phyloP scores from a whole-genome alignment of 1,140 invertebrate genomes.

The Drosophila dunni region DNA sequence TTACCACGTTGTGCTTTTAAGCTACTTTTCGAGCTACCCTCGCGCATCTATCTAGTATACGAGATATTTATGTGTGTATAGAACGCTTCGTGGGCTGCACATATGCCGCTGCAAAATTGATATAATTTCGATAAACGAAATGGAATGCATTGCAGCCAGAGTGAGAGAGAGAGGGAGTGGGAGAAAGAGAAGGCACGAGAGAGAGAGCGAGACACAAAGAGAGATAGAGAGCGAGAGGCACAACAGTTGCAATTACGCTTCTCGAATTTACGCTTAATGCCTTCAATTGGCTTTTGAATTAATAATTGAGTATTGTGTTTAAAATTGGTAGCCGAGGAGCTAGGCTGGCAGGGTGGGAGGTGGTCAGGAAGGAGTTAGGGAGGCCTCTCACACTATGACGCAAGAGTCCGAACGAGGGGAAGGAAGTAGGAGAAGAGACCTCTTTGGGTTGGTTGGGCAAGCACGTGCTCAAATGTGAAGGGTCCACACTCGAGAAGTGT shows the following conservation, averaged over 20 bases:
- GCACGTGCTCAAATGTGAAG: slow-evolving; percentile 53
- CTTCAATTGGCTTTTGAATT: slow-evolving; percentile 82
- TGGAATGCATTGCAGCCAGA: slow-evolving; percentile 62
- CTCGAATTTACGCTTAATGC: slow-evolving; percentile 80
- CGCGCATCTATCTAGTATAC: background rate
- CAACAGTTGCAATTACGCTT: slow-evolving; percentile 67
- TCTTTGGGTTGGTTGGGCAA: background rate
- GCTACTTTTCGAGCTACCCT: background rate
- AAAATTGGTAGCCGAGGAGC: slow-evolving; percentile 33
- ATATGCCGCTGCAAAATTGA: slow-evolving; percentile 54
- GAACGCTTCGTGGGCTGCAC: slow-evolving; percentile 10
- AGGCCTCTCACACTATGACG: slow-evolving; percentile 14
- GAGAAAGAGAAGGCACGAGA: too few relatives aligned
- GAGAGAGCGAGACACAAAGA: too few relatives aligned
- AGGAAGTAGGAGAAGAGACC: too few relatives aligned
- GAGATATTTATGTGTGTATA: background rate
- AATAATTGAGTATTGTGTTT: slow-evolving; percentile 77
- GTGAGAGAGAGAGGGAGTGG: too few relatives aligned
- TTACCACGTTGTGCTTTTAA: background rate
- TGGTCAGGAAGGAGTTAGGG: background rate
- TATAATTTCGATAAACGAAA: slow-evolving; percentile 76
- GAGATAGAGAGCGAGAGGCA: background rate
- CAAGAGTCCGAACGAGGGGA: slow-evolving; percentile 7
- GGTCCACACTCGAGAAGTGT: slow-evolving; percentile 46
- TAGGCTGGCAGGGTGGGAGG: background rate